Base-by-base conservation (phyloP, 2,888 invertebrate genomes). In the Drosophila testacea region DNA sequence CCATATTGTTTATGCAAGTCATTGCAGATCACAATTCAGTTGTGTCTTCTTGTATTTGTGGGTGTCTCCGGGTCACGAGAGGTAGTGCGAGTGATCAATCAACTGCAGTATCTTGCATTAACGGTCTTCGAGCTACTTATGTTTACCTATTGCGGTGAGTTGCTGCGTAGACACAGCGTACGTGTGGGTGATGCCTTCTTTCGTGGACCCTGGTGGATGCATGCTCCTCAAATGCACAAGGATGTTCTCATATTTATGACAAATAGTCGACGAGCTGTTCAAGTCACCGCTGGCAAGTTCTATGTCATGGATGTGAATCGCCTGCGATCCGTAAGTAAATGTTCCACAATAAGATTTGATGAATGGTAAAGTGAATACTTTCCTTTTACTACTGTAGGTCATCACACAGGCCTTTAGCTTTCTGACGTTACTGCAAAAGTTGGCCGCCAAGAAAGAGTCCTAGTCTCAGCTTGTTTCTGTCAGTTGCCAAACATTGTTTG, bases 1-100 rank as follows among this genome's bases (percentile, higher is more conserved):
- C 91, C 92, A 0, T 91, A 91, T 41, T 90, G 92, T 10, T 61
- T 93, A 6, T 38, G 92, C 5, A 93, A 93, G 71, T 91, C 92
- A 10, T 42, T 92, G 11, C 91, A 92, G 80, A 90, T 92, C 38
- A 92, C 92, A 4, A 51, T 92, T 3, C 90, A 93, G 59, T 74
- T 92, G 10, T 93, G 93, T 48, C 78, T 93, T 57, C 72, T 92
- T 13, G 89, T 88, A 27, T 93, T 92, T 54, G 89, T 91, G 7
- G 89, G 89, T 7, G 92, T 92, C 2, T 88, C 88, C 51, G 81
- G 90, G 0, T 71, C 80, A 0, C 77, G 72, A 0, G 85, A 88
- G 7, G 46, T 79, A 7, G 47, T 90, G 34, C 86, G 89, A 6
- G 83, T 84, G 1, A 75, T 91, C 9, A 92, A 91, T 64, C 80